Evolutionary conservation across 2,113 vertebrate genomes (phyloP).

Genomic region (Sminthopsis crassicaudata): DNA sequence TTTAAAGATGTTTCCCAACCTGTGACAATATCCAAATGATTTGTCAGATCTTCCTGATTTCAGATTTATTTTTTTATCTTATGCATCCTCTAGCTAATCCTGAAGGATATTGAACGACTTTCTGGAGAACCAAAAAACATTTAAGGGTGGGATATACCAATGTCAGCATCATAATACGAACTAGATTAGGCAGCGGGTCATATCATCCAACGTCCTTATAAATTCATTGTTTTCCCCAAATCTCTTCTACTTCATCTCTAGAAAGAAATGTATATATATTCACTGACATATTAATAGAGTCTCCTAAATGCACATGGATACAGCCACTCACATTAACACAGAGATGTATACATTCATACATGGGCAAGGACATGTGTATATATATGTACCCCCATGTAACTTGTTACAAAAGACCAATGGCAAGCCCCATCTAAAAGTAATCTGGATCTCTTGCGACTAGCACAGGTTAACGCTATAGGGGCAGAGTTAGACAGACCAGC

Average conservation of each 20-base stretch:
- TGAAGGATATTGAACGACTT: neutral
- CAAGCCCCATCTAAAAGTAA: neutral
- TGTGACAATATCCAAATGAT: neutral
- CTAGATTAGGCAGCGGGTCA: neutral
- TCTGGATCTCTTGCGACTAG: neutral
- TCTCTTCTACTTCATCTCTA: neutral
- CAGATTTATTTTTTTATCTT: neutral
- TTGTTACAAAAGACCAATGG: neutral
- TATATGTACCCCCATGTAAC: neutral
- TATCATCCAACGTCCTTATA: neutral
- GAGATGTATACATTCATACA: neutral
- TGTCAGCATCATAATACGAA: neutral
- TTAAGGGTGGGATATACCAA: neutral
- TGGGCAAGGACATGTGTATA: neutral
- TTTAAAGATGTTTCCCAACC: neutral
- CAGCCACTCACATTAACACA: neutral
- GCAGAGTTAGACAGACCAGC: neutral
- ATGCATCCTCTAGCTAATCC: neutral
- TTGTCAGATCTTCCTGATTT: neutral
- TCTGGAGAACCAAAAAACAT: slow-evolving; percentile 4
- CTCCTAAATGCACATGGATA: neutral
- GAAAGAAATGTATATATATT: neutral
- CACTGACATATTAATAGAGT: neutral
- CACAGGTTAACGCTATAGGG: neutral
- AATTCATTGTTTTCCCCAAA: neutral